Evolutionary conservation across 2,888 invertebrate genomes (phyloP), one percentile per base, ranked within the genome.

Genomic region (Epinotia nisella): DNA sequence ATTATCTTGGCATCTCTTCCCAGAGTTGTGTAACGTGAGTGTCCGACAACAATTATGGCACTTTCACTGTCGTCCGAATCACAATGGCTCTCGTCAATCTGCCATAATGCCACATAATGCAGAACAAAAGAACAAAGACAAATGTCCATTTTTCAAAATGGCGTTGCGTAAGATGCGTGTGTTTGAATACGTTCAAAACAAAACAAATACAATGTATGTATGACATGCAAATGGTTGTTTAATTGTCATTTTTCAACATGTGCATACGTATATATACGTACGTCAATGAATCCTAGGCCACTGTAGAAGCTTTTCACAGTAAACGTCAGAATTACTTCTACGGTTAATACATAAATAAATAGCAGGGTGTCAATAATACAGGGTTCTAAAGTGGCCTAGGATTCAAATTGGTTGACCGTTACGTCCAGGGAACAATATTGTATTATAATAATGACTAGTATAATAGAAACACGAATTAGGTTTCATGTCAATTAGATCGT

Each of bases 51-150:
- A 62, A 68, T 68, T 72, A 72, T 72, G 59, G 53, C 55, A 73
- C 73, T 73, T 73, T 73, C 73, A 62, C 73, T 62, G 58, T 58
- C 60, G 61, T 56, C 69, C 69, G 69, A 73, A 39, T 69, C 58
- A 73, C 73, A 73, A 69, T 69, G 62, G 58, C 19, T 60, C 61
- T 49, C 72, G 51, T 66, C 71, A 66, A 66, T 59, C 60, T 35
- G 35, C 35, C 35, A 35, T 35, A 35, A 35, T 35, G 35, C 67
- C 61, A 61, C 67, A 72, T 72, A 61, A 67, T 62, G 39, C 66
- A n/a, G 35, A 68, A 72, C 72, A 72, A 73, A 73, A 59, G 73
- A 73, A 73, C 73, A 73, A 73, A 49, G 68, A 65, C 65, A 72
- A 56, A 69, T 73, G 73, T 41, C 73, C 73, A 73, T 69, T 73